These are phyloP conservation scores for Scartelaos histophorus DNA, from an alignment of 2,113 vertebrate genomes.

Conservation along the genomic window DNA sequence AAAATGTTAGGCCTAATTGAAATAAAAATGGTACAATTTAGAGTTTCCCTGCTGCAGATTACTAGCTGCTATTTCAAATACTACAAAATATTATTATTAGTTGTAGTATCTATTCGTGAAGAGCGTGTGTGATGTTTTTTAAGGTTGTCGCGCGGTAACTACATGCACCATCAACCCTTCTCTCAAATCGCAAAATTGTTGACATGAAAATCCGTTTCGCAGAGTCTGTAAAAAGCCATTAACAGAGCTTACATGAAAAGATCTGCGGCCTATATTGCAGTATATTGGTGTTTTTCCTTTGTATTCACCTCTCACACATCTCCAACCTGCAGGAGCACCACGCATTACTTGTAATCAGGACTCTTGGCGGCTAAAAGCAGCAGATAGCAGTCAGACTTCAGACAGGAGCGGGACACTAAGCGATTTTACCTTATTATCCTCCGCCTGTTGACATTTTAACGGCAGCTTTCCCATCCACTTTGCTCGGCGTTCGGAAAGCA, in stretches of 20 bases:
- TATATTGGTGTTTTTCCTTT: background rate
- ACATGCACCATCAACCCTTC: background rate
- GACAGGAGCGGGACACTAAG: background rate
- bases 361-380: constrained; percentile 11
- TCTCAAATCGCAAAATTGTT: background rate
- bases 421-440: constrained; percentile 17
- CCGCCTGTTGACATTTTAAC: constrained; percentile 12
- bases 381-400: background rate
- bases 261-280: background rate
- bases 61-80: background rate
- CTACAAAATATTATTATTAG: background rate
- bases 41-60: background rate
- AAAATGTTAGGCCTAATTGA: no score
- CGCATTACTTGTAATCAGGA: background rate
- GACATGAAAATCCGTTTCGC: background rate
- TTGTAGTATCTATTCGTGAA: no score
- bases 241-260: background rate
- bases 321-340: background rate
- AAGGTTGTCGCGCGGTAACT: background rate
- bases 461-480: background rate
- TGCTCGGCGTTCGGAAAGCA: background rate
- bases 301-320: background rate
- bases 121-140: background rate
- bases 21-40: no score
- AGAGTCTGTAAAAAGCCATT: background rate